Evolutionary conservation across 1,140 invertebrate species (phyloP), one percentile per base, ranked within the genome.

Genomic region (Sipha flava): DNA sequence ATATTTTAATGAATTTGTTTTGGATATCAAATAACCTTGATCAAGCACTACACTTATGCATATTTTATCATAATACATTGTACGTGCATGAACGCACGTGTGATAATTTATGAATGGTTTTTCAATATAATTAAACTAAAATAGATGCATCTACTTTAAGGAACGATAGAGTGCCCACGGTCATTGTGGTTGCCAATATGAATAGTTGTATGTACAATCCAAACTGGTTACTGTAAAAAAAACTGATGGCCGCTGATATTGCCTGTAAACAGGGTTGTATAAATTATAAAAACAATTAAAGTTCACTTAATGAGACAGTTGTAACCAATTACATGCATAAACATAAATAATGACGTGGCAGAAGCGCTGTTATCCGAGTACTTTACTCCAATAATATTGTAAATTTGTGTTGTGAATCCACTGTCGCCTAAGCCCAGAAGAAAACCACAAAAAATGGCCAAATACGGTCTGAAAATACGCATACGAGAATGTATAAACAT

Each of bases 371-470:
- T 73, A 2, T 82, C 79, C 0, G 82, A 82, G 26, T 83, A 98
- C 34, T 97, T 88, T 7, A 91, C 89, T 3, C 96, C 96, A 3
- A 99, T 85, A 23, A 98, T 90, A 0, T 96, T 94, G 84, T 96
- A 98, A 23, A 98, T 91, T 85, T 98, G 97, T 0, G 97, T 99
- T 83, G 98, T 98, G 85, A 92, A 97, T 86, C 95, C 97, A 29
- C 94, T 92, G 86, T 99, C 97, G 5, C 95, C 97, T 82, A 99
- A 93, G 12, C 97, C 97, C 0, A 98, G 87, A 0, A 97, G 85
- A 82, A 98, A 94, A 82, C 95, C 95, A 85, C 95, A 96, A 18
- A 94, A 85, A 84, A 98, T 90, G 0, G 95, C 96, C 40, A 99
- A 84, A 68, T 84, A 84, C 66, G 86, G 82, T 83, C 90, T 91